Evolutionary conservation across 1,140 invertebrate species (phyloP), one percentile per base, ranked within the genome.

Genomic region (Pachypeltis micranthus): DNA sequence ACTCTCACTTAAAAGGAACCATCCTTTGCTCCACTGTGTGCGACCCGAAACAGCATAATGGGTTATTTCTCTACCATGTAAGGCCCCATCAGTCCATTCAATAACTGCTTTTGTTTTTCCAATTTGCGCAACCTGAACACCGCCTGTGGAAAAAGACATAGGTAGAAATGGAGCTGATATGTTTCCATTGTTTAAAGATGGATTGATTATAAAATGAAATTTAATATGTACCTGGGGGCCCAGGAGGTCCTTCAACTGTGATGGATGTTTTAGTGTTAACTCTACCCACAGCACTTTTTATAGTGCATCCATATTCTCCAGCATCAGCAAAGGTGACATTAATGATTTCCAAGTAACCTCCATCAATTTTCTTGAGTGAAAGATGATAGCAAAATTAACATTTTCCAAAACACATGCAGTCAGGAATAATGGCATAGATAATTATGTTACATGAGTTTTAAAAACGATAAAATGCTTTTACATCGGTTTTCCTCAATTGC

Each of bases 1-100:
- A 82, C 82, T 79, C 69, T 85, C 80, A 31, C 81, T 83, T 0
- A 95, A 75, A 66, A 83, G 79, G 25, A 80, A 78, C 92, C 92
- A 96, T 0, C 85, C 85, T 16, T 79, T 76, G 73, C 93, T 91
- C 84, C 87, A 93, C 66, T 91, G 87, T 14, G 93, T 94, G 62
- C 85, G 79, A 1, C 86, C 90, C 68, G 88, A 83, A 28, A 97
- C 80, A 0, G 81, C 81, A 70, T 96, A 96, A 62, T 80, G 78
- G 1, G 74, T 76, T 62, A 94, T 89, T 0, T 78, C 81, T 62
- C 81, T 80, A 0, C 92, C 91, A 76, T 95, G 91, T 14, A 81
- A 80, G 24, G 89, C 85, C 24, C 91, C 91, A 75, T 95, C 91
- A 0, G 89, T 93, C 93, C 93, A 96, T 67, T 85, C 81, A 34